Evolutionary conservation across 2,888 invertebrate species (phyloP).

Genomic region (Polylopha cassiicola): DNA sequence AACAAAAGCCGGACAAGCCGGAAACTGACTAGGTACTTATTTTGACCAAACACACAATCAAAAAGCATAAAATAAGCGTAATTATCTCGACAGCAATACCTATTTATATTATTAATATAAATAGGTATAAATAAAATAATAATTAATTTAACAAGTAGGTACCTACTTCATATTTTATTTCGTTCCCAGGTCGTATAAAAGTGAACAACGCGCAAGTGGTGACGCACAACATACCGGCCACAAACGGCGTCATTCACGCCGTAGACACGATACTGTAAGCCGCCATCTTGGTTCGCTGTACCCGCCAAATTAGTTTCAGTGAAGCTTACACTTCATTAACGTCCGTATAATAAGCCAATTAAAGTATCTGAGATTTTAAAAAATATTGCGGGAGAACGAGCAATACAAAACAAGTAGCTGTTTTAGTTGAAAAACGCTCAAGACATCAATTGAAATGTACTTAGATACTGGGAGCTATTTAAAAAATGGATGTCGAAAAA

Average conservation of each 20-base stretch:
- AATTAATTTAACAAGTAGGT: not conserved
- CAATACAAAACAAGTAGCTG: too few species aligned
- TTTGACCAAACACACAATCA: too few species aligned
- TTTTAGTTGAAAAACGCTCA: too few species aligned
- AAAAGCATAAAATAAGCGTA: too few species aligned
- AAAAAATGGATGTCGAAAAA: too few species aligned
- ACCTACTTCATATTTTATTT: slow-evolving; percentile 12
- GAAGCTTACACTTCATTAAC: slow-evolving; percentile 38
- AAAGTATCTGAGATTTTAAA: slow-evolving; percentile 14
- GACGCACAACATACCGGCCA: slow-evolving; percentile 91
- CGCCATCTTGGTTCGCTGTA: slow-evolving; percentile 23
- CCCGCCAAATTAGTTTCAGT: slow-evolving; percentile 55
- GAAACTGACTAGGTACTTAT: too few species aligned
- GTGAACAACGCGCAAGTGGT: slow-evolving; percentile 89
- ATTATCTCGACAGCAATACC: too few species aligned
- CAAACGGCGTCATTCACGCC: slow-evolving; percentile 92
- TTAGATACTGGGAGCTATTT: too few species aligned
- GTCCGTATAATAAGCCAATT: slow-evolving; percentile 20
- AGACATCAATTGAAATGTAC: too few species aligned
- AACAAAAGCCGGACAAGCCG: too few species aligned
- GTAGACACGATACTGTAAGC: slow-evolving; percentile 78
- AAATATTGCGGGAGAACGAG: slow-evolving; percentile 14
- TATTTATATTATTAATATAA: too few species aligned
- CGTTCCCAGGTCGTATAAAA: slow-evolving; percentile 84
- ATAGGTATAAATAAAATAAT: too few species aligned